A percentile compares a stretch with the other conserved stretches of the same genome.
Conservation (phyloP, 2,797 vertebrate genomes). For the Cuniculus paca region DNA sequence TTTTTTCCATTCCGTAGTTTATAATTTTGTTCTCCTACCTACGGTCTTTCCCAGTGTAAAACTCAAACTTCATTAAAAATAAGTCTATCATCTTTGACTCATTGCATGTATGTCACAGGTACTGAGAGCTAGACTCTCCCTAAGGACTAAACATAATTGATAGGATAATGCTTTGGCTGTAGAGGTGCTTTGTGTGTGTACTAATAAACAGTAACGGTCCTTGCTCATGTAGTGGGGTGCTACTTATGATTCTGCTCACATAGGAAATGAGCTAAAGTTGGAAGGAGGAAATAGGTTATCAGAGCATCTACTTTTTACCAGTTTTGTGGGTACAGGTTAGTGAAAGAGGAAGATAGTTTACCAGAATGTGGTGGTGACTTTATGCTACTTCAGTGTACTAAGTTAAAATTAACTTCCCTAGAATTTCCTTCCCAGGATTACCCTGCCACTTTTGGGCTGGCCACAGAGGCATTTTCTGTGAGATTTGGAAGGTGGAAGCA, state of each 20-base stretch:
- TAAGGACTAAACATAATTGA: not conserved
- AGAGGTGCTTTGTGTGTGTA: not conserved
- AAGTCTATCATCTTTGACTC: not conserved
- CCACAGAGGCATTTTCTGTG: not conserved
- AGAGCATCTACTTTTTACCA: not conserved
- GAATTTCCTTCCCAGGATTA: not conserved
- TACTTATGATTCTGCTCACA: not conserved
- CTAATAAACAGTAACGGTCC: not conserved
- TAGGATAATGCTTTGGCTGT: not conserved
- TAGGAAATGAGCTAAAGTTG: not conserved
- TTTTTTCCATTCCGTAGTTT: not conserved
- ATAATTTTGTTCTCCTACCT: not conserved
- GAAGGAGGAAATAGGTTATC: not conserved
- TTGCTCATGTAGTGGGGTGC: not conserved
- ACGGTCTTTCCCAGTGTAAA: not conserved
- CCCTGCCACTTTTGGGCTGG: not conserved
- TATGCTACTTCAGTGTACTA: not conserved
- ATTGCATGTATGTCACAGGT: not conserved
- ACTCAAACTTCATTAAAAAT: constrained; percentile 9
- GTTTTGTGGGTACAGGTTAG: not conserved
- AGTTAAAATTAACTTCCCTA: not conserved
- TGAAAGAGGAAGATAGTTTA: not conserved
- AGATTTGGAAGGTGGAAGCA: constrained; percentile 8
- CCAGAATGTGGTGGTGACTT: not conserved
- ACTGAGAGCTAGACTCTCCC: constrained; percentile 4